These are phyloP conservation scores for rat (Rattus norvegicus) DNA, from an alignment of 2,113 vertebrate genomes.

Conservation along the genomic window DNA sequence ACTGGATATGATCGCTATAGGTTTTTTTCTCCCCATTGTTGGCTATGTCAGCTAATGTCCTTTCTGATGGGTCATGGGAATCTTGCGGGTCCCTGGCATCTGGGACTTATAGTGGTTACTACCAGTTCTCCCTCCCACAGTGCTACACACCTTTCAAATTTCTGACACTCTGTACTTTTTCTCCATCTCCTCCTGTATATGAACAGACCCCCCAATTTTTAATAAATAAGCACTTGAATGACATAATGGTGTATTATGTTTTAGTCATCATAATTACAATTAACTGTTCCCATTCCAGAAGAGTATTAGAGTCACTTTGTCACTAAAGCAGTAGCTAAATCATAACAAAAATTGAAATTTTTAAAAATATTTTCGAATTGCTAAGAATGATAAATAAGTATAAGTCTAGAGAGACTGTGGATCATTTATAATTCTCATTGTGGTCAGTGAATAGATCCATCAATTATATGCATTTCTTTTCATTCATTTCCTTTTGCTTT, in stretches of 20 bases:
- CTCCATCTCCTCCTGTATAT: no score
- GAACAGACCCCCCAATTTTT: background rate
- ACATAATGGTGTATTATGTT: background rate
- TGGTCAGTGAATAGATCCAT: background rate
- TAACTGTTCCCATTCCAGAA: background rate
- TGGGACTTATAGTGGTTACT: no score
- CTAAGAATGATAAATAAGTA: background rate
- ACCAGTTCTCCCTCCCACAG: no score
- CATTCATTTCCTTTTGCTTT: background rate
- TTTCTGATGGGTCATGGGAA: no score
- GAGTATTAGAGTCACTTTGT: background rate
- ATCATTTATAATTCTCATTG: background rate
- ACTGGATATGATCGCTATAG: no score
- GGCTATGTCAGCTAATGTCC: no score
- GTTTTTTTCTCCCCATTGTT: no score
- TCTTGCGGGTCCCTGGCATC: no score
- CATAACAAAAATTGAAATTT: background rate
- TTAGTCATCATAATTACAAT: background rate
- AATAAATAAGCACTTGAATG: background rate
- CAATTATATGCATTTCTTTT: background rate
- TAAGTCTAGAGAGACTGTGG: background rate
- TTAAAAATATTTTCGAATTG: background rate
- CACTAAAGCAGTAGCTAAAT: background rate
- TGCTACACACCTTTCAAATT: no score
- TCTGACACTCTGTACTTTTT: no score